These are phyloP conservation scores for Sanderia malayensis DNA, from an alignment of 30 jellyfish, hydroid and myxozoan genomes.

Conservation along the genomic window DNA sequence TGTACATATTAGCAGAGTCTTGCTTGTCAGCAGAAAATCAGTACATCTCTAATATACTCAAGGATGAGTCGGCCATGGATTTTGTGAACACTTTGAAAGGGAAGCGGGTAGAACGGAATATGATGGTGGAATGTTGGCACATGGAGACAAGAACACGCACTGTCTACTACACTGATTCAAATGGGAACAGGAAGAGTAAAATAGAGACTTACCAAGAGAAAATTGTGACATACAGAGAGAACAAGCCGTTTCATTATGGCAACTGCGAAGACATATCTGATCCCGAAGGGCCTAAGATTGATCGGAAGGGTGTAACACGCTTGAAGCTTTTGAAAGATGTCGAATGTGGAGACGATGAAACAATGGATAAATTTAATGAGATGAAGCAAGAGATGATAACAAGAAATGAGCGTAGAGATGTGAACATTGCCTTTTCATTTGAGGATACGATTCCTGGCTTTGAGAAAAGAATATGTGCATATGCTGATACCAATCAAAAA, in stretches of 20 bases:
- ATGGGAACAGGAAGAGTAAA: conserved; percentile 39
- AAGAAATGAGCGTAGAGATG: conserved; percentile 34
- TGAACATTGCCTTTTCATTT: conserved; percentile 9
- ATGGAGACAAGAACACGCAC: conserved; percentile 47
- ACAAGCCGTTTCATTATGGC: conserved; percentile 19
- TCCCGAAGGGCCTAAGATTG: conserved; percentile 32
- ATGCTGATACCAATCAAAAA: conserved; percentile 12
- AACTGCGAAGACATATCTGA: conserved; percentile 30
- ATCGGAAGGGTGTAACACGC: conserved; percentile 30
- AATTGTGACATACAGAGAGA: conserved; percentile 49
- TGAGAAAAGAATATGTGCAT: conserved; percentile 49
- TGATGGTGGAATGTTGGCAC: conserved; percentile 51
- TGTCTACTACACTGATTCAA: conserved; percentile 43
- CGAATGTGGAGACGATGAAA: conserved; percentile 52
- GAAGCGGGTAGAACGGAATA: conserved; percentile 5
- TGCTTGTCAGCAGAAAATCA: conserved; percentile 29
- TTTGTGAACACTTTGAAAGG: conserved; percentile 7
- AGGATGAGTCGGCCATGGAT: conserved; percentile 23
- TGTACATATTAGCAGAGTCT: conserved; percentile 49
- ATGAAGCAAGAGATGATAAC: conserved; percentile 22
- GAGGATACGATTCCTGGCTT: conserved; percentile 42
- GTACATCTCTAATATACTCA: conserved; percentile 19
- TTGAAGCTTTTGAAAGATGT: conserved; percentile 38
- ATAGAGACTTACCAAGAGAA: conserved; percentile 42
- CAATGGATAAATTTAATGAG: conserved; percentile 14